Base-by-base conservation (phyloP, 2,113 vertebrate species). In the Crotalus viridis region DNA sequence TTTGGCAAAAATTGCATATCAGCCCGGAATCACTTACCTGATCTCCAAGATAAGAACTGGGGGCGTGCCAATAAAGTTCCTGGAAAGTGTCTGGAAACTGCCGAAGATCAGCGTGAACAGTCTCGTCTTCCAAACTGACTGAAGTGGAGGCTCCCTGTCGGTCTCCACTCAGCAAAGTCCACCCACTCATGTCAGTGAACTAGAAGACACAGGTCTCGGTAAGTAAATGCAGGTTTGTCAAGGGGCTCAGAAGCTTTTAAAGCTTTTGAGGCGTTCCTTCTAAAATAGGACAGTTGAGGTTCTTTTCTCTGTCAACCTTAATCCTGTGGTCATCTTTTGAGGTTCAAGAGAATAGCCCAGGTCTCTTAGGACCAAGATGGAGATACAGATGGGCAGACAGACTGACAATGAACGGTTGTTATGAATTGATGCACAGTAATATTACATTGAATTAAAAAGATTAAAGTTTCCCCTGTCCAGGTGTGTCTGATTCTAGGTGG, bases 41-140 rank as follows among this genome's bases (percentile, higher is more conserved):
- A 96, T 99, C 99, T 46, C 98, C 99, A 28, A 99, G 98, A 96
- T 99, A 99, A 43, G 97, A 97, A 86, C 90, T 97, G 0, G 99
- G 98, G 0, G 99, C 99, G 12, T 98, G 97, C 99, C 99, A 99
- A 96, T 99, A 98, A 7, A 99, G 98, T 88, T 99, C 99, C n/a
- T 99, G 98, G 94, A 98, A 98, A n/a, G 98, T 97, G 56, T 99
- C 98, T 0, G 96, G 97, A 5, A 98, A 96, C 0, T 96, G 98
- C 15, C 95, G 98, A 93, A 99, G 98, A 94, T 99, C 98, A 0
- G 98, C 98, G 0, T 94, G 97, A 6, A 99, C 93, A 1, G 99
- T 97, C 90, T 98, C 98, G 28, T 98, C 96, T 90, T 85, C 97
- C 0, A 94, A 96, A 87, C 94, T 98, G 87, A 97, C 91, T 0